Base-by-base conservation (phyloP, 1,140 invertebrate species). In the Sweltsa coloradensis region DNA sequence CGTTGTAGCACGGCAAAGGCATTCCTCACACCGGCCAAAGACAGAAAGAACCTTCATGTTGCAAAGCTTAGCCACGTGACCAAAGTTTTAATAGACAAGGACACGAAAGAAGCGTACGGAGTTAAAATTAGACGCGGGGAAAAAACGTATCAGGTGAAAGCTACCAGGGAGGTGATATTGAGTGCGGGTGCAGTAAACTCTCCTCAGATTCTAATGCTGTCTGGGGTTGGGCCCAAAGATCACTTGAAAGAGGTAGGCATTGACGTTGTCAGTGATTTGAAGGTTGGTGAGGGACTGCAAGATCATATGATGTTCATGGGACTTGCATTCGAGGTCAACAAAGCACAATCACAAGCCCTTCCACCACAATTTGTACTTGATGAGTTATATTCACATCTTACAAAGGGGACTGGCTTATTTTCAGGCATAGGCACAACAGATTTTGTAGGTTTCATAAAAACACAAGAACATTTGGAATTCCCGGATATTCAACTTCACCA, bases 201-300 rank as follows among this genome's bases (percentile, higher is more conserved):
- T 34, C 78, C 81, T 0, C 70, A 80, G 55, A 53, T 87, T 11
- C 54, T 86, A 5, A 79, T 85, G 73, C 55, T 85, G 1, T 83
- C 80, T 18, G 83, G 83, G 13, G 73, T 86, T 27, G 83, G 83
- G 19, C 81, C 80, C 5, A 71, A 68, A 43, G 58, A 75, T 18
- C 76, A 87, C 53, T 58, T 92, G 2, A 55, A 72, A 24, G 64
- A 74, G 49, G 55, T 74, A 22, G 70, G 70, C 16, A 76, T 83
- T 22, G 60, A 68, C 3, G 52, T 64, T 0, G 29, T 79, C 2
- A 52, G 63, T 2, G 68, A 82, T 59, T 42, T 66, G 7, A 60
- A 60, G 6, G 64, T 64, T 1, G 62, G 62, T 13, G 39, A 59
- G 34, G 63, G 63, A 47, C 55, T 64, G 3, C 55, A 61, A 37